These are phyloP conservation scores for Smittia sp. DNA, from an alignment of 2,888 invertebrate genomes.

Conservation along the genomic window DNA sequence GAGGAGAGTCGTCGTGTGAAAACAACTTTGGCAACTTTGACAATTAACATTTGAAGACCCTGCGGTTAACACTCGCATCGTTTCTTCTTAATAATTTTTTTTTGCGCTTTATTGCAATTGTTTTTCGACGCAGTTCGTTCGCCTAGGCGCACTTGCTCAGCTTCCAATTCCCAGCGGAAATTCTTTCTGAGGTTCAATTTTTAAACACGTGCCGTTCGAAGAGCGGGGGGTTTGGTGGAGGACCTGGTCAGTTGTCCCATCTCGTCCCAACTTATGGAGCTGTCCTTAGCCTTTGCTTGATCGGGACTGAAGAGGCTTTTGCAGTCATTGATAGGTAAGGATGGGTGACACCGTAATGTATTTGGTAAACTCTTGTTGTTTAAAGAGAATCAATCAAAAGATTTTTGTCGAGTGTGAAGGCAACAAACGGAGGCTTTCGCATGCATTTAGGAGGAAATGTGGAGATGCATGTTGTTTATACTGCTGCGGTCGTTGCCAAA, in stretches of 20 bases:
- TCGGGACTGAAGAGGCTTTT: slow-evolving; percentile 85
- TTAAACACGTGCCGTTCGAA: slow-evolving; percentile 56
- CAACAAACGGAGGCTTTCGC: slow-evolving; percentile 84
- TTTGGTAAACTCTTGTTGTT: not conserved
- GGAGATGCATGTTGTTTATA: slow-evolving; percentile 95
- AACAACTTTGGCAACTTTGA: no score
- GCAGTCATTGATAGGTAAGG: slow-evolving; percentile 68
- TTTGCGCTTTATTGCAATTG: no score
- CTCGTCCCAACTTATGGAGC: slow-evolving; percentile 97
- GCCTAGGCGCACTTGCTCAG: slow-evolving; percentile 75
- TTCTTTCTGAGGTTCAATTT: slow-evolving; percentile 59
- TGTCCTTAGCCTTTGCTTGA: slow-evolving; percentile 84
- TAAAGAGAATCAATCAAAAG: slow-evolving; percentile 60
- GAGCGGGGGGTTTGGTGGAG: slow-evolving; percentile 88
- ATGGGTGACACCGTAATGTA: not conserved
- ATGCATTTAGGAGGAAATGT: slow-evolving; percentile 91
- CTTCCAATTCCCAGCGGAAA: slow-evolving; percentile 59
- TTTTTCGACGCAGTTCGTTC: no score
- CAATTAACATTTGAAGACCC: no score
- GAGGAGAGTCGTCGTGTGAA: no score
- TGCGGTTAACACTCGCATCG: no score
- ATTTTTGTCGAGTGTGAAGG: slow-evolving; percentile 75
- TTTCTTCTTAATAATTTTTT: no score
- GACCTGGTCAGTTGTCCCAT: slow-evolving; percentile 89
- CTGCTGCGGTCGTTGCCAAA: slow-evolving; percentile 87